phyloP scores from a whole-genome alignment of 2,113 vertebrate species.

The Malurus cyaneus region DNA sequence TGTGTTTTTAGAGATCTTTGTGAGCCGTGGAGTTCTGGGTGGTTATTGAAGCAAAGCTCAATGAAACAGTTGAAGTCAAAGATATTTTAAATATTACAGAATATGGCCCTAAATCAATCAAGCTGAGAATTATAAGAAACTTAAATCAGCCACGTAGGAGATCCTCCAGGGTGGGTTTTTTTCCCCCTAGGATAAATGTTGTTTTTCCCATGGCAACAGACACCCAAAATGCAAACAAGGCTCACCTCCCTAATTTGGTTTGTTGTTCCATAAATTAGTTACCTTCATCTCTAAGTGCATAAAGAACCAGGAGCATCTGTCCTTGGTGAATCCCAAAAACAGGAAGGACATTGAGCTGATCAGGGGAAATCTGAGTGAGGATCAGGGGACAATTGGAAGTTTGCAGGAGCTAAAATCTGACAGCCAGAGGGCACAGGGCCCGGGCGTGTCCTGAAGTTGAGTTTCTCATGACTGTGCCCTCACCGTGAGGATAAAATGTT shows the following conservation, averaged over 20 bases:
- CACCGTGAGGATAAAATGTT: not conserved
- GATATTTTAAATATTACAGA: not conserved
- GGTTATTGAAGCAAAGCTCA: not conserved
- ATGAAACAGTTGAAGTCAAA: not conserved
- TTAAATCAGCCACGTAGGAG: not conserved
- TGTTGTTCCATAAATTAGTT: not conserved
- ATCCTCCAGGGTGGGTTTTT: not conserved
- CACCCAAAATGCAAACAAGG: not conserved
- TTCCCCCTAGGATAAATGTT: not conserved
- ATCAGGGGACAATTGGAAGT: not conserved
- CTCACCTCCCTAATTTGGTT: not conserved
- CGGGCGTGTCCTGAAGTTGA: not conserved
- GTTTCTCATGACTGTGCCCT: conserved; percentile 6
- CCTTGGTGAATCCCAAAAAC: not conserved
- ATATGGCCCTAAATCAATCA: not conserved
- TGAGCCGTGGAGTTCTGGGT: not conserved
- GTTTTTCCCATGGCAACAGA: not conserved
- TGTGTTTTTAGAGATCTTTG: not conserved
- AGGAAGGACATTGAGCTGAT: not conserved
- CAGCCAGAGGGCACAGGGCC: not conserved
- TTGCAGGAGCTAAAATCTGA: not conserved
- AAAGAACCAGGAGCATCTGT: not conserved
- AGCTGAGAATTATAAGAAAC: not conserved
- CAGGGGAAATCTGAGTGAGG: not conserved
- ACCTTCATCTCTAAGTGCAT: not conserved